These are phyloP conservation scores for Pimephales promelas DNA, from an alignment of 2,113 vertebrate species.

Conservation along the genomic window DNA sequence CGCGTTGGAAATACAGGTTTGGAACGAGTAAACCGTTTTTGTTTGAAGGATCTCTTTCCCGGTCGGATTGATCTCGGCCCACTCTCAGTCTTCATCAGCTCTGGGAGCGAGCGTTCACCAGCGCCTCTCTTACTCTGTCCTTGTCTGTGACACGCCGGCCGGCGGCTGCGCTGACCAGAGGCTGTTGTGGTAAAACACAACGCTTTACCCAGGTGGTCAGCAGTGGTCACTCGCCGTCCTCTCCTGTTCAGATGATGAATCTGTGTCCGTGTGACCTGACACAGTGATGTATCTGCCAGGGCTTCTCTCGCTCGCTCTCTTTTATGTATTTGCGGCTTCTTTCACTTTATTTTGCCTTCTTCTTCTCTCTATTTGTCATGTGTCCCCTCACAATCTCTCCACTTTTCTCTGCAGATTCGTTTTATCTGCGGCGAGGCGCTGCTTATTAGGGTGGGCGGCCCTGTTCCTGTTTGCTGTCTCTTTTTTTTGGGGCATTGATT, in stretches of 20 bases:
- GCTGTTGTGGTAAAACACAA: conserved; percentile 43
- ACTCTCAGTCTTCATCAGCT: not conserved
- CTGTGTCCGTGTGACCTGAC: conserved; percentile 79
- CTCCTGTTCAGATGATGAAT: conserved; percentile 80
- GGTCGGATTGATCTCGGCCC: not conserved
- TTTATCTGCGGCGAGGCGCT: conserved; percentile 59
- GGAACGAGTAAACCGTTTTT: too few relatives aligned
- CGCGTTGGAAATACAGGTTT: too few relatives aligned
- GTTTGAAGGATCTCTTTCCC: too few relatives aligned
- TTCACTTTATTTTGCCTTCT: conserved; percentile 38
- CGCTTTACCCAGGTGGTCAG: conserved; percentile 57
- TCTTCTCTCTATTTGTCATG: conserved; percentile 56
- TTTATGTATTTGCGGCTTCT: conserved; percentile 39
- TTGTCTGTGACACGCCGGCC: conserved; percentile 38
- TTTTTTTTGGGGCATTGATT: conserved; percentile 77
- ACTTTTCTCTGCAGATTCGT: conserved; percentile 24
- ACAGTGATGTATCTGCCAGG: conserved; percentile 78
- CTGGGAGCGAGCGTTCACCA: not conserved
- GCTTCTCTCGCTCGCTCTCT: conserved; percentile 48
- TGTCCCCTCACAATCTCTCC: conserved; percentile 43
- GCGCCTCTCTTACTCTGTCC: conserved; percentile 16
- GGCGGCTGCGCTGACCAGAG: not conserved
- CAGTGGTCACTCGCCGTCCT: conserved; percentile 47
- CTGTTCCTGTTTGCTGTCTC: conserved; percentile 57
- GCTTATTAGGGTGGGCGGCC: conserved; percentile 45